Evolutionary conservation across 2,797 vertebrate species (phyloP).

Genomic region (Lacerta bilineata): DNA sequence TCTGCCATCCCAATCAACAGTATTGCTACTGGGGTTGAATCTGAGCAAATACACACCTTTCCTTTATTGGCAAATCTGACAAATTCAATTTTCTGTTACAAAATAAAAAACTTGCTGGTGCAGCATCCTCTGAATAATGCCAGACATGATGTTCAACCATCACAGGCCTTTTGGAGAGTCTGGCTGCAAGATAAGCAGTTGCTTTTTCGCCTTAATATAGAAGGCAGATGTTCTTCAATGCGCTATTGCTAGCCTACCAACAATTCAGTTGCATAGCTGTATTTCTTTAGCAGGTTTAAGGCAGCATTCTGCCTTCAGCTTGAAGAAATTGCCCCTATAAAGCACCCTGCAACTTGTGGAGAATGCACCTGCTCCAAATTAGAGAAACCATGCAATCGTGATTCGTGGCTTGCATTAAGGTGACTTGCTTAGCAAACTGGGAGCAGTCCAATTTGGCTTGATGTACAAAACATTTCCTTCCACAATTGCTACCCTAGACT

Average conservation of each 20-base stretch:
- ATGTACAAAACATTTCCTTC: not conserved
- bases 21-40: constrained; percentile 18
- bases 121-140: constrained; percentile 21
- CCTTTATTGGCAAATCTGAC: constrained; percentile 37
- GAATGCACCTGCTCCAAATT: not conserved
- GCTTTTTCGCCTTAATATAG: constrained; percentile 16
- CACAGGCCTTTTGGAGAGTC: not conserved
- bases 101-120: constrained; percentile 32
- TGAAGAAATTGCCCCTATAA: not conserved
- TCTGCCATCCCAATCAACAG: not conserved
- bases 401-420: not conserved
- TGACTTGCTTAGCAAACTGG: not conserved
- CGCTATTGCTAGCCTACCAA: not conserved
- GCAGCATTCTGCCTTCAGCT: not conserved
- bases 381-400: not conserved
- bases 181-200: not conserved
- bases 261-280: not conserved
- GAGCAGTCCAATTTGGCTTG: not conserved
- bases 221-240: constrained; percentile 13
- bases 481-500: not conserved
- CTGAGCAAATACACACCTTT: constrained; percentile 18
- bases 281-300: not conserved
- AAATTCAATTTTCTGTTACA: constrained; percentile 41
- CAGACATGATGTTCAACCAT: not conserved
- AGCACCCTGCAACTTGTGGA: not conserved